Conservation (phyloP, 2,797 vertebrate genomes). For the Erithacus rubecula region DNA sequence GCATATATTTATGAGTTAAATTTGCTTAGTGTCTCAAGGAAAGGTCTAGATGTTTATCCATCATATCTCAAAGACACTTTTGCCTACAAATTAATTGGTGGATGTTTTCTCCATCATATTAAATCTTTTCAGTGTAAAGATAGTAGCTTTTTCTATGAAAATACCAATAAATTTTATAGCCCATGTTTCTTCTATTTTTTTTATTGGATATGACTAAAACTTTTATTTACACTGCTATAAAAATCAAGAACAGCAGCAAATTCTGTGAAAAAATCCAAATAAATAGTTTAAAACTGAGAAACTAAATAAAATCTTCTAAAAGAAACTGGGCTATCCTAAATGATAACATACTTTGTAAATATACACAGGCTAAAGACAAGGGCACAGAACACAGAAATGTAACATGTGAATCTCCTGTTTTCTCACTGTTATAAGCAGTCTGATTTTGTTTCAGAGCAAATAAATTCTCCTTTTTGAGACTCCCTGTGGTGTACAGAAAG, state of each 20-base stretch:
- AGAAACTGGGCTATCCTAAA: background rate
- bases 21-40: background rate
- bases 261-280: background rate
- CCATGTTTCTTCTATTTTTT: background rate
- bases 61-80: background rate
- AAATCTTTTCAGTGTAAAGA: background rate
- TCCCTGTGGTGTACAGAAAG: background rate
- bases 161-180: background rate
- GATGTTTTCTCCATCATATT: background rate
- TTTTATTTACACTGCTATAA: background rate
- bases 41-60: background rate
- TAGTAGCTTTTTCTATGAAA: background rate
- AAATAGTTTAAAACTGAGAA: background rate
- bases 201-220: background rate
- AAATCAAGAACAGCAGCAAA: background rate
- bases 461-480: background rate
- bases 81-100: background rate
- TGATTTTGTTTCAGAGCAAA: background rate
- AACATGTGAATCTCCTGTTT: background rate
- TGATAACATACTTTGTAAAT: background rate
- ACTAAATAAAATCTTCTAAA: background rate
- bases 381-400: background rate
- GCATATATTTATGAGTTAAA: background rate
- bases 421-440: background rate
- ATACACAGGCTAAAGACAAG: background rate